These are phyloP conservation scores for Phainopepla nitens DNA, from an alignment of 2,113 vertebrate genomes.

Conservation along the genomic window DNA sequence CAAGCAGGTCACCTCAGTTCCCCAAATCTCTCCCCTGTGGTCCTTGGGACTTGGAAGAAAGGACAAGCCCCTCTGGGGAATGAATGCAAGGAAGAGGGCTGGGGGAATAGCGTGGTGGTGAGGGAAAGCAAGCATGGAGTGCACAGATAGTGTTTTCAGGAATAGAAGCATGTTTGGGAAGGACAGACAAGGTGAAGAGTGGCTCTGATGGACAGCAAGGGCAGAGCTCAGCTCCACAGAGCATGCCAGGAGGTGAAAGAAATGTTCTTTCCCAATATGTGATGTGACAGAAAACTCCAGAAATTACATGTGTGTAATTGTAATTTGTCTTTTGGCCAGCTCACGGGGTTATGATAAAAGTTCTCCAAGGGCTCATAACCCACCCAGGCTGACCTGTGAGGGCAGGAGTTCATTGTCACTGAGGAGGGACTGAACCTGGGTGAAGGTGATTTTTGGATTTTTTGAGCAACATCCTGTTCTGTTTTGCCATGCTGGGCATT, in stretches of 20 bases:
- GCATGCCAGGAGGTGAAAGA: background rate
- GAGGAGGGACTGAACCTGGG: background rate
- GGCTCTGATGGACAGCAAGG: background rate
- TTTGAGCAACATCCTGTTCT: background rate
- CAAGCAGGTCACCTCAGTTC: background rate
- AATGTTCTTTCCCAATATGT: background rate
- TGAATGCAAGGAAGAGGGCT: background rate
- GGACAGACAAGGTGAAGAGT: background rate
- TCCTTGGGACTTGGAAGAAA: background rate
- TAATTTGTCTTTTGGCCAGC: background rate
- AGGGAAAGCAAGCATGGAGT: background rate
- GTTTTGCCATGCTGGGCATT: background rate
- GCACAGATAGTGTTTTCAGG: background rate
- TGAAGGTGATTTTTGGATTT: background rate
- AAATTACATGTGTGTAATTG: background rate
- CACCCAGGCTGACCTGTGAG: background rate
- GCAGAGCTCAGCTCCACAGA: background rate
- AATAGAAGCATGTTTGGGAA: background rate
- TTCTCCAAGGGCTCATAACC: background rate
- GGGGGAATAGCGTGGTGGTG: accelerated
- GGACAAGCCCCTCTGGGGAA: background rate
- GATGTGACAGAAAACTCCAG: background rate
- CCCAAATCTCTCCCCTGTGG: background rate
- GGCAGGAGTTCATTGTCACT: background rate
- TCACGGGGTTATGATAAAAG: background rate